A percentile compares a stretch with the other conserved stretches of the same genome.
phyloP scores from a whole-genome alignment of 2,113 vertebrate genomes.

The Hippocampus barbouri region DNA sequence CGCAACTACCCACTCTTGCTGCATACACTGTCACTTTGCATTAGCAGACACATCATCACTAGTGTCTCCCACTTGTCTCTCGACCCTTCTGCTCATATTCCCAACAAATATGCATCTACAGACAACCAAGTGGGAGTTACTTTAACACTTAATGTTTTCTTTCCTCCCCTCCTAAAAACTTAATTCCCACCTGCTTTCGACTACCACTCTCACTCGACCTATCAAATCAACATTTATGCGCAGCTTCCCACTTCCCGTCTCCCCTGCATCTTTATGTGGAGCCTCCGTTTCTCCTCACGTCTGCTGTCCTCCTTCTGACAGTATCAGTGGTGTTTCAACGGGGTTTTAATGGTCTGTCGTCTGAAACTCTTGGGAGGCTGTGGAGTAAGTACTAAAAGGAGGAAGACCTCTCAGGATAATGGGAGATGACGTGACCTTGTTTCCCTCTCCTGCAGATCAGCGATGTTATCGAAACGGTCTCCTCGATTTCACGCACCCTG shows the following conservation, averaged over 20 bases:
- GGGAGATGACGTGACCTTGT: constrained; percentile 82
- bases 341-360: constrained; percentile 89
- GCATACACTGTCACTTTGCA: constrained; percentile 71
- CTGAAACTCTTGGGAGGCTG: constrained; percentile 83
- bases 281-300: constrained; percentile 51
- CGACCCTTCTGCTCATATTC: constrained; percentile 51
- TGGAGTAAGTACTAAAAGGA: constrained; percentile 77
- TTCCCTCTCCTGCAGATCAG: constrained; percentile 49
- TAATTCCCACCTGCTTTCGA: background rate
- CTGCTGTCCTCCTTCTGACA: constrained; percentile 66
- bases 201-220: background rate
- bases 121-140: constrained; percentile 27
- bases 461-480: background rate
- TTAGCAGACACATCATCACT: constrained; percentile 72
- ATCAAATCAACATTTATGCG: constrained; percentile 7
- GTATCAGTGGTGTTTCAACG: constrained; percentile 91
- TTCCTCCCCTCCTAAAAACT: background rate
- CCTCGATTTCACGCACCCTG: background rate
- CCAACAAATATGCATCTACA: constrained; percentile 61
- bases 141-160: background rate
- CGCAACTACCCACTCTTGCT: constrained; percentile 68
- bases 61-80: constrained; percentile 12
- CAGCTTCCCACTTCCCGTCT: constrained; percentile 40
- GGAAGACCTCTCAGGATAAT: constrained; percentile 72
- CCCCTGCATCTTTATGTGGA: constrained; percentile 27